phyloP scores from a whole-genome alignment of 1,140 invertebrate species.

The Chionoecetes opilio region DNA sequence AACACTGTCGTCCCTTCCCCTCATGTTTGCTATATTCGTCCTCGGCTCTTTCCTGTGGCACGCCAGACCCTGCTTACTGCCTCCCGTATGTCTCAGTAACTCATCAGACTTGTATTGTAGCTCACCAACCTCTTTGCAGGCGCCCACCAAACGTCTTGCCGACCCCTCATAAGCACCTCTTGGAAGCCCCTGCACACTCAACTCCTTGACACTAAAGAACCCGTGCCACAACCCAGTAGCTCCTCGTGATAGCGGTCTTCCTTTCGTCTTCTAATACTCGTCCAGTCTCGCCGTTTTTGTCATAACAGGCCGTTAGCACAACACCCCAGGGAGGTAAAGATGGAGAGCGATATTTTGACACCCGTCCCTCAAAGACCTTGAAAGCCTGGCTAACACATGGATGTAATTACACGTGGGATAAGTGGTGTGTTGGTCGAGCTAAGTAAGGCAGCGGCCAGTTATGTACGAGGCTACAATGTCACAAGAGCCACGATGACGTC shows the following conservation, averaged over 20 bases:
- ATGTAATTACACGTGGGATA: constrained; percentile 36
- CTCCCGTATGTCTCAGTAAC: background rate
- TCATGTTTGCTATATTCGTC: background rate
- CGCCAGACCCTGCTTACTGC: background rate
- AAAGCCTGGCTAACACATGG: constrained; percentile 42
- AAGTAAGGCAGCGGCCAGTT: background rate
- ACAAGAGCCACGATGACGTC: constrained; percentile 37
- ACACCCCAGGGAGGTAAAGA: background rate
- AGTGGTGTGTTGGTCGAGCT: constrained; percentile 7
- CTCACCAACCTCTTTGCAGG: background rate
- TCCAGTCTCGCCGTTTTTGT: background rate
- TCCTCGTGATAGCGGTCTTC: background rate
- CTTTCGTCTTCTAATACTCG: background rate
- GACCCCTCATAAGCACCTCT: background rate
- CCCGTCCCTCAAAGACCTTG: background rate
- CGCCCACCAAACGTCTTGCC: background rate
- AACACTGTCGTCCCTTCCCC: constrained; percentile 33
- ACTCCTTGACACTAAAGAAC: background rate
- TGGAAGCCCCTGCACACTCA: background rate
- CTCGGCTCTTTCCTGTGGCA: background rate
- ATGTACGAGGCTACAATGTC: constrained; percentile 33
- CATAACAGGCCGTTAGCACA: background rate
- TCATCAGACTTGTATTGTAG: background rate
- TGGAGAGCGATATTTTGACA: background rate
- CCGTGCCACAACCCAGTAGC: background rate